Conservation (phyloP, 2,797 vertebrate species). For the Rhinella marina region DNA sequence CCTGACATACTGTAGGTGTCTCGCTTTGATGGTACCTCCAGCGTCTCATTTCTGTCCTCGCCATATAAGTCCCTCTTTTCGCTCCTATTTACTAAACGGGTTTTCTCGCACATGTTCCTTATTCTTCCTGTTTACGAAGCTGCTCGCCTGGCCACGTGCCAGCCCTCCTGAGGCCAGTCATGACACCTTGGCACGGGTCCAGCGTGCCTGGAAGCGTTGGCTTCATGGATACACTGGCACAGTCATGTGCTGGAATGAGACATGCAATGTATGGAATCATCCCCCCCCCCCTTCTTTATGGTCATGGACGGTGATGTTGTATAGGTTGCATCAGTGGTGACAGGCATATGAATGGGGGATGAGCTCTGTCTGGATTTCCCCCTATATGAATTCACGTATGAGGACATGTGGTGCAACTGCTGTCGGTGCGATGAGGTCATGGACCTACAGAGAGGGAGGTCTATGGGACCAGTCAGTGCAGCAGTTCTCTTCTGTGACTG, state of each 20-base stretch:
- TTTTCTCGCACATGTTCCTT: slow-evolving; percentile 37
- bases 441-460: background rate
- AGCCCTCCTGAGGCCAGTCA: slow-evolving; percentile 21
- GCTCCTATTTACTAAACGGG: background rate
- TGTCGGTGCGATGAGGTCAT: background rate
- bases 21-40: background rate
- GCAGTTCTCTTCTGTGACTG: background rate
- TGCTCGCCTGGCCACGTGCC: slow-evolving; percentile 17
- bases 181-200: slow-evolving; percentile 29
- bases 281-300: too few species aligned
- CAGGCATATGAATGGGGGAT: background rate
- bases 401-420: background rate
- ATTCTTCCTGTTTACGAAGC: slow-evolving; percentile 56
- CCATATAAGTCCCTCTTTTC: background rate
- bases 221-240: slow-evolving; percentile 30
- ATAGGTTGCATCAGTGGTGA: background rate
- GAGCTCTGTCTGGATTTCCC: slow-evolving; percentile 11
- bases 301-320: background rate
- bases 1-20: background rate
- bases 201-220: slow-evolving; percentile 34
- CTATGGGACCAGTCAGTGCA: background rate
- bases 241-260: slow-evolving; percentile 40
- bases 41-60: background rate
- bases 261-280: background rate
- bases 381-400: background rate